Percentiles rank a stretch among this genome's conserved stretches.
Conservation (phyloP, 2,113 vertebrate species). For the Hippolais icterina region DNA sequence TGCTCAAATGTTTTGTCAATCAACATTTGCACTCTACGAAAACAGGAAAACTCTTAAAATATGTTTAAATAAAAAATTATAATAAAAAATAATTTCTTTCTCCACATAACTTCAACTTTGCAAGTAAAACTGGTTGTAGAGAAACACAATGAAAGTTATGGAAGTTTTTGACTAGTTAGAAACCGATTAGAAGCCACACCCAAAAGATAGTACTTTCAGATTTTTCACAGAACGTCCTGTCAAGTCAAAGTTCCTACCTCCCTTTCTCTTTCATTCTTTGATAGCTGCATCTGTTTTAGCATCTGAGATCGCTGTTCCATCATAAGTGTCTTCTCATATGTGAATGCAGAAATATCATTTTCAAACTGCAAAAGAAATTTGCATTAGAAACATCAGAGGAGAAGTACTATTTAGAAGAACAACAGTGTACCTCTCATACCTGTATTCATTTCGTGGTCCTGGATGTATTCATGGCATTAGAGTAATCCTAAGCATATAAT, state of each 20-base stretch:
- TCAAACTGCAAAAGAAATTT: slow-evolving; percentile 78
- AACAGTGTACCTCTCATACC: neutral
- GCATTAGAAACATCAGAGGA: neutral
- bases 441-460: neutral
- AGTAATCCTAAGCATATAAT: neutral
- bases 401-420: neutral
- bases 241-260: slow-evolving; percentile 77
- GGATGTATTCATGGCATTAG: neutral
- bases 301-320: slow-evolving; percentile 98
- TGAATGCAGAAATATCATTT: slow-evolving; percentile 96
- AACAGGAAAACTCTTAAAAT: neutral
- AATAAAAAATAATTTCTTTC: neutral
- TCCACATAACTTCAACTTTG: neutral
- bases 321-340: slow-evolving; percentile 93
- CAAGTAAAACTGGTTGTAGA: neutral
- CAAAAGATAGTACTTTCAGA: neutral
- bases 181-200: neutral
- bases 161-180: neutral
- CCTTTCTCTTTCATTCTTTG: slow-evolving; percentile 88
- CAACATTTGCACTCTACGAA: neutral
- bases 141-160: neutral
- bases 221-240: neutral
- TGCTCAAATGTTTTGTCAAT: neutral
- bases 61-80: neutral
- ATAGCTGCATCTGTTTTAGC: slow-evolving; percentile 97